Conservation (phyloP, 2,113 vertebrate genomes). For the Hassar affinis region DNA sequence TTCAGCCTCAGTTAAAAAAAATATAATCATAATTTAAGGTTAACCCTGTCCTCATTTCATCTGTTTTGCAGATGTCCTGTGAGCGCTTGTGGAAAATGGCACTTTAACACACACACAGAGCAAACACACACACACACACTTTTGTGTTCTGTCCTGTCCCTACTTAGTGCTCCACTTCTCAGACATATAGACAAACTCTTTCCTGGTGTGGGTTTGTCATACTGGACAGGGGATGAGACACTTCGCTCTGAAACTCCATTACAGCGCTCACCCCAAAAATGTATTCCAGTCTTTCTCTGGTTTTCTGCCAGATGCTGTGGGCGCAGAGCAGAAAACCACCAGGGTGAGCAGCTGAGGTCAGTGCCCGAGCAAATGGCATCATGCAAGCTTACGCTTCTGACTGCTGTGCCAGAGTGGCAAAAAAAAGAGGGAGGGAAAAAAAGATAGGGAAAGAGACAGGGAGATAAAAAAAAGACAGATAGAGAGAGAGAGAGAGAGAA, state of each 20-base stretch:
- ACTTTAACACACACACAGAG: background rate
- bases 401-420: constrained; percentile 14
- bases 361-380: constrained; percentile 31
- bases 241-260: constrained; percentile 41
- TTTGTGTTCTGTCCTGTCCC: background rate
- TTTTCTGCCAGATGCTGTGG: constrained; percentile 13
- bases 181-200: constrained; percentile 13
- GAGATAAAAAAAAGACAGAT: background rate
- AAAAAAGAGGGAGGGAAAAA: background rate
- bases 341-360: background rate
- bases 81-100: constrained; percentile 6
- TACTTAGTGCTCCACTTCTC: constrained; percentile 18
- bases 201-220: constrained; percentile 35
- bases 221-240: constrained; percentile 12
- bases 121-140: background rate
- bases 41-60: constrained; percentile 2
- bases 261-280: constrained; percentile 8
- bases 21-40: background rate
- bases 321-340: constrained; percentile 23
- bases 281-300: constrained; percentile 9
- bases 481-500: background rate
- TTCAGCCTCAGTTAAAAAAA: background rate
- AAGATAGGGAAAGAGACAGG: background rate
- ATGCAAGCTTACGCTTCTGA: constrained; percentile 17
- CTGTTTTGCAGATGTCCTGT: constrained; percentile 48